Conservation (phyloP, 2,113 vertebrate species). For the Hippocampus abdominalis region DNA sequence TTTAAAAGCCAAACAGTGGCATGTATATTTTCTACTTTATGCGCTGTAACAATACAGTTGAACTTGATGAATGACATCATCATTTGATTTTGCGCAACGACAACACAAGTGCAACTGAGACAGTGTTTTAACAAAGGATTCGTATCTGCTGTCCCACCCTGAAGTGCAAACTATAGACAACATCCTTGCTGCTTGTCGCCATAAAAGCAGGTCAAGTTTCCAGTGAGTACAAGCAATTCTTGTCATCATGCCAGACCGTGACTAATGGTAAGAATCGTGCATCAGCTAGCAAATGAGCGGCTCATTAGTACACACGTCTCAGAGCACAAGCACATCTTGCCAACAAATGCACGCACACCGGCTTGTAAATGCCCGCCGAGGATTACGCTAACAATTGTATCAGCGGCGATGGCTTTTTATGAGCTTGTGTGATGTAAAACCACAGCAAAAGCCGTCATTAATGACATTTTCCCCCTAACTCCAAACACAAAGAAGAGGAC, state of each 20-base stretch:
- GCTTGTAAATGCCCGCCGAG: constrained; percentile 59
- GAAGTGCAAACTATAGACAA: constrained; percentile 13
- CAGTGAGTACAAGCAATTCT: not conserved
- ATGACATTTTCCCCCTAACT: constrained; percentile 40
- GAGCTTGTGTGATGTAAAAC: constrained; percentile 60
- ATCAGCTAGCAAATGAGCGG: constrained; percentile 20
- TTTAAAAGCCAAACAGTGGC: not conserved
- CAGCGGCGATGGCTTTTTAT: constrained; percentile 51
- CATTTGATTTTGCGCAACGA: not conserved
- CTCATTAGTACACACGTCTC: constrained; percentile 53
- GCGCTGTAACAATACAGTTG: not conserved
- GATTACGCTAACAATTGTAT: constrained; percentile 71
- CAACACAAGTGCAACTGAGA: not conserved
- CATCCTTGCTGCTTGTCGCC: constrained; percentile 9
- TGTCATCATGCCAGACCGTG: constrained; percentile 26
- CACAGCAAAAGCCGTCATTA: constrained; percentile 72
- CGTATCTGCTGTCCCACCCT: constrained; percentile 11
- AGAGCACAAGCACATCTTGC: constrained; percentile 64
- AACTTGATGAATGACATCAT: not conserved
- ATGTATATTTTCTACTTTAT: not conserved
- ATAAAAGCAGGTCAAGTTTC: constrained; percentile 13
- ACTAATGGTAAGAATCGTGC: constrained; percentile 24
- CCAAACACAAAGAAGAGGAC: constrained; percentile 60
- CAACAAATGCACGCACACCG: constrained; percentile 46
- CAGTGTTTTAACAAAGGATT: not conserved